Evolutionary conservation across 1,140 invertebrate genomes (phyloP).

Genomic region (Tribolium castaneum): DNA sequence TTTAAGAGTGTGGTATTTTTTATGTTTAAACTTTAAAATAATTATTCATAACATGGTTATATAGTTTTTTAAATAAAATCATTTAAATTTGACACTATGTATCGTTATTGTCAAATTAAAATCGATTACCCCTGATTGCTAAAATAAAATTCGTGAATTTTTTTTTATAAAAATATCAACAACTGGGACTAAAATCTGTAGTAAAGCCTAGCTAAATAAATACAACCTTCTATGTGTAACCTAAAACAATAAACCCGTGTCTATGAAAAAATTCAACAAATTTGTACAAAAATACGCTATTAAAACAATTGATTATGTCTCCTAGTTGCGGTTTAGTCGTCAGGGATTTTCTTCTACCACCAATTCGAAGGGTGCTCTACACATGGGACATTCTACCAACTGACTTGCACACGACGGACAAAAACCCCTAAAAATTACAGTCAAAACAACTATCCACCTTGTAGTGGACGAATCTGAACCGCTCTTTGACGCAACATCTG

Average conservation of each 20-base stretch:
- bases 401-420: constrained; percentile 83
- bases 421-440: constrained; percentile 85
- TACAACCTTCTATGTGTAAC: constrained; percentile 33
- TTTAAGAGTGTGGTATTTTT: background rate
- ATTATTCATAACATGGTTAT: background rate
- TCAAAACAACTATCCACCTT: too few species aligned
- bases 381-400: constrained; percentile 89
- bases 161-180: background rate
- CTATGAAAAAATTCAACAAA: constrained; percentile 40
- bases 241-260: constrained; percentile 42
- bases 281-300: constrained; percentile 45
- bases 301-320: constrained; percentile 24
- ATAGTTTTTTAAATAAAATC: background rate
- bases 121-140: background rate
- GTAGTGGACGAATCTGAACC: too few species aligned
- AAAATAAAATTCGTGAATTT: background rate
- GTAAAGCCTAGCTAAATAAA: constrained; percentile 24
- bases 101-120: background rate
- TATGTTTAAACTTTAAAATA: background rate
- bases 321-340: constrained; percentile 24
- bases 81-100: background rate
- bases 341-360: constrained; percentile 56
- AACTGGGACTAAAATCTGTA: background rate
- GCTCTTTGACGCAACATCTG: too few species aligned
- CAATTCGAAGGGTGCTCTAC: constrained; percentile 69